These are phyloP conservation scores for Microctenopoma steveboyesi DNA, from an alignment of 2,797 vertebrate species.

Conservation along the genomic window DNA sequence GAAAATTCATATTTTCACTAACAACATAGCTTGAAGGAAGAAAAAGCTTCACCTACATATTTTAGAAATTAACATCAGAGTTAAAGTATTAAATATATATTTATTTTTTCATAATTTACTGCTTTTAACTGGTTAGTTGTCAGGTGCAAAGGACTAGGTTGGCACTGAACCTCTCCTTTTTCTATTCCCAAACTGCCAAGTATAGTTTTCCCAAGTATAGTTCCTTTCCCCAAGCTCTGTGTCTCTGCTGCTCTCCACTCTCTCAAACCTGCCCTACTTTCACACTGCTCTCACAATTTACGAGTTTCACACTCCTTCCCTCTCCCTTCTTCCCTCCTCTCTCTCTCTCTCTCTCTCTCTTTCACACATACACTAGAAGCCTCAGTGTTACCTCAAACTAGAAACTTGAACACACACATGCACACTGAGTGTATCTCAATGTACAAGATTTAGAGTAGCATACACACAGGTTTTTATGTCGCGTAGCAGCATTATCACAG, in stretches of 20 bases:
- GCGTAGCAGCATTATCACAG: conserved; percentile 6
- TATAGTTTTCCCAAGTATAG: conserved; percentile 70
- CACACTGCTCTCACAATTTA: conserved; percentile 62
- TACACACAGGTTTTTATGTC: conserved; percentile 7
- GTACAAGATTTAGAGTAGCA: not conserved
- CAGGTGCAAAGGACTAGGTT: conserved; percentile 16
- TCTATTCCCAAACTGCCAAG: conserved; percentile 57
- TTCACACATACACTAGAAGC: conserved; percentile 20
- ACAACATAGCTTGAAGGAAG: conserved; percentile 8
- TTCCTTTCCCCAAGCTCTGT: conserved; percentile 60
- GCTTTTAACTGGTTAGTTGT: conserved; percentile 6
- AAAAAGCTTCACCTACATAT: not conserved
- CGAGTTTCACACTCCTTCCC: conserved; percentile 61
- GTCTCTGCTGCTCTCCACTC: conserved; percentile 62
- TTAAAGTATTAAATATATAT: conserved; percentile 6
- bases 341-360: conserved; percentile 8
- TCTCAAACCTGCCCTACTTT: conserved; percentile 80
- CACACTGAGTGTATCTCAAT: conserved; percentile 22
- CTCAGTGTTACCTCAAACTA: conserved; percentile 38
- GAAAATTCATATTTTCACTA: not conserved
- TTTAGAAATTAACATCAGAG: conserved; percentile 11
- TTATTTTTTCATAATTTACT: conserved; percentile 6
- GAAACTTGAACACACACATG: conserved; percentile 10
- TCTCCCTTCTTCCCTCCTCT: conserved; percentile 16
- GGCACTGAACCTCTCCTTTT: conserved; percentile 20